Base-by-base conservation (phyloP, 2,888 invertebrate species). In the Graphium colonna region DNA sequence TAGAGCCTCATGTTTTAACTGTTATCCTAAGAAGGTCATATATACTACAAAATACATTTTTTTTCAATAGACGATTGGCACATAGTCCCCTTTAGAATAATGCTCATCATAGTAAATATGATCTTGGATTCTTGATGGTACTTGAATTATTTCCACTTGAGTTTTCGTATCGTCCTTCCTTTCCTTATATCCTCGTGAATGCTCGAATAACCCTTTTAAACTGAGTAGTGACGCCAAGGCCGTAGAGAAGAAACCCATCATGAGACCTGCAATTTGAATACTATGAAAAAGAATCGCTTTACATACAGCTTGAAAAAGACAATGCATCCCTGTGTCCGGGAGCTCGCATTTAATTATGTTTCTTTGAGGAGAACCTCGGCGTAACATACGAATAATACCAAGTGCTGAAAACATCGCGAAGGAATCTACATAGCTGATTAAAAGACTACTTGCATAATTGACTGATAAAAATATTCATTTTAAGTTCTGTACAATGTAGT, bases 191-290 rank as follows among this genome's bases (percentile, higher is more conserved):
- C 72, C 64, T 53, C 77, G 77, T 10, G 68, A 81, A 67, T 68
- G 87, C 67, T 71, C 80, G 16, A 85, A 82, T 74, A 91, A 78
- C 21, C 90, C 91, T 58, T 91, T 91, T 26, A 93, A 79, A 36
- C 93, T 92, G 0, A 93, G 80, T 2, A 93, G 90, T 0, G 92
- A 91, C 0, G 93, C 92, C 68, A 93, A 79, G 3, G 93, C 90
- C 0, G 85, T 85, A 0, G 88, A 84, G 64, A 90, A 79, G 64
- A 89, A 79, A 0, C 82, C 85, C 77, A 87, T 78, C 69, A 88
- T 75, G 0, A 89, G 68, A 59, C 88, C 87, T 89, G 68, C 9
- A 66, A 67, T 7, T 42, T n/a, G n/a, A n/a, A n/a, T n/a, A n/a
- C n/a, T n/a, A n/a, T n/a, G n/a, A n/a, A n/a, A n/a, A n/a, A n/a